Conservation (phyloP, 2,888 invertebrate genomes). For the Eupithecia subfuscata region DNA sequence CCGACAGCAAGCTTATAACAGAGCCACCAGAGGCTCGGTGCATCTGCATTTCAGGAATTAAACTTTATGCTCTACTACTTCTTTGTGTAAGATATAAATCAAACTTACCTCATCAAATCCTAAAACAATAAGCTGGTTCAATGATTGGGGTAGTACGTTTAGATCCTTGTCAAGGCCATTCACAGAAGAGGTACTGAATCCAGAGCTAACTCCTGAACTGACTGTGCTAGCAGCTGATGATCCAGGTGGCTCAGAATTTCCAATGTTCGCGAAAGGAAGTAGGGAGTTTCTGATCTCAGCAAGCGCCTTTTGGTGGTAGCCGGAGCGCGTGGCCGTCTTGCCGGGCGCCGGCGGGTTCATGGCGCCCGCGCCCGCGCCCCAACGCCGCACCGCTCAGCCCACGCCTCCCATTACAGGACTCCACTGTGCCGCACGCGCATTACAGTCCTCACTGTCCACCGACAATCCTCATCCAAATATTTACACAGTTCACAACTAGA, state of each 20-base stretch:
- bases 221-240: constrained; percentile 91
- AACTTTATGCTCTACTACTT: not conserved
- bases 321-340: constrained; percentile 88
- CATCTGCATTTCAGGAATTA: not conserved
- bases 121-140: constrained; percentile 87
- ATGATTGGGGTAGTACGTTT: constrained; percentile 85
- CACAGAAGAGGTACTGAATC: constrained; percentile 84
- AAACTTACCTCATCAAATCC: constrained; percentile 89
- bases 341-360: constrained; percentile 87
- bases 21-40: not conserved
- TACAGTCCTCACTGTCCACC: constrained; percentile 60
- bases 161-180: constrained; percentile 87
- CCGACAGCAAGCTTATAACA: not conserved
- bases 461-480: constrained; percentile 55
- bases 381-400: constrained; percentile 82
- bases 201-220: constrained; percentile 83
- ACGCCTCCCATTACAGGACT: constrained; percentile 80
- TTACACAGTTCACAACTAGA: constrained; percentile 38
- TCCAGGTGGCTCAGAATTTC: constrained; percentile 85
- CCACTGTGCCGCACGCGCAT: constrained; percentile 64
- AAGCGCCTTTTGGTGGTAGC: constrained; percentile 94
- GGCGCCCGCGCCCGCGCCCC: constrained; percentile 83
- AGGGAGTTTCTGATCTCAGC: constrained; percentile 93
- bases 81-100: not conserved
- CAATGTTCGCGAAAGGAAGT: constrained; percentile 90